A percentile compares a stretch with the other conserved stretches of the same genome.
Conservation (phyloP, 2,797 vertebrate genomes). For the Salarias fasciatus region DNA sequence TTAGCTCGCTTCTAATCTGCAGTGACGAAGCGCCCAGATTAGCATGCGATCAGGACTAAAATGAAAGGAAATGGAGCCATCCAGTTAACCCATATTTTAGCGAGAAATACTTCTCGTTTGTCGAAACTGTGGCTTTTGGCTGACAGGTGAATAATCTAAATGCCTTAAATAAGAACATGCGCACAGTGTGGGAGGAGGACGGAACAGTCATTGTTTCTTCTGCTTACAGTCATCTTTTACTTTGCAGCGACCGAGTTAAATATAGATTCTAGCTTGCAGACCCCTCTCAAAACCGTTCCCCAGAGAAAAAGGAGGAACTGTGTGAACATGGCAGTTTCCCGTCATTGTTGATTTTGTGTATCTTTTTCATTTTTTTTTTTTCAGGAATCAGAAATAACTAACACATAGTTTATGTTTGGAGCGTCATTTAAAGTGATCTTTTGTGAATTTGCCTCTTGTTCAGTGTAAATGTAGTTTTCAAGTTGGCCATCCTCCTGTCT, state of each 20-base stretch:
- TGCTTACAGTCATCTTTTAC: constrained; percentile 5
- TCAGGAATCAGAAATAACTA: not conserved
- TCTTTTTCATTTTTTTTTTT: constrained; percentile 7
- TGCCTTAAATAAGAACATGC: not conserved
- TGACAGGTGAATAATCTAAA: too few species aligned
- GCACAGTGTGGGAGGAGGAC: constrained; percentile 5
- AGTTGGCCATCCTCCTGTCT: too few species aligned
- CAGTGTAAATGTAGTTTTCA: too few species aligned
- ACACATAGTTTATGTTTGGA: not conserved
- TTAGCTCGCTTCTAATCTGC: not conserved
- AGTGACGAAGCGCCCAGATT: not conserved
- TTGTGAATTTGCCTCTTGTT: too few species aligned
- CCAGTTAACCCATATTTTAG: not conserved
- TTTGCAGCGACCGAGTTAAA: constrained; percentile 41
- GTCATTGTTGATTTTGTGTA: constrained; percentile 47
- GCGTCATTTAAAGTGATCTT: too few species aligned
- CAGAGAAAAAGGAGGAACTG: constrained; percentile 70
- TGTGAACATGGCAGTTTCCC: constrained; percentile 64
- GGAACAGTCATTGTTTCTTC: constrained; percentile 29
- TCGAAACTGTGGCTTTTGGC: not conserved
- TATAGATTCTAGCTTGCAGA: constrained; percentile 37
- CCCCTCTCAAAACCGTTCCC: constrained; percentile 48
- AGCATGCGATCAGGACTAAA: not conserved
- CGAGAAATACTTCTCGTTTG: not conserved
- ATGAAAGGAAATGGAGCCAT: not conserved